Percentiles rank a stretch among this genome's conserved stretches.
Evolutionary conservation across 2,113 vertebrate genomes (phyloP).

Genomic region (Meleagris gallopavo): DNA sequence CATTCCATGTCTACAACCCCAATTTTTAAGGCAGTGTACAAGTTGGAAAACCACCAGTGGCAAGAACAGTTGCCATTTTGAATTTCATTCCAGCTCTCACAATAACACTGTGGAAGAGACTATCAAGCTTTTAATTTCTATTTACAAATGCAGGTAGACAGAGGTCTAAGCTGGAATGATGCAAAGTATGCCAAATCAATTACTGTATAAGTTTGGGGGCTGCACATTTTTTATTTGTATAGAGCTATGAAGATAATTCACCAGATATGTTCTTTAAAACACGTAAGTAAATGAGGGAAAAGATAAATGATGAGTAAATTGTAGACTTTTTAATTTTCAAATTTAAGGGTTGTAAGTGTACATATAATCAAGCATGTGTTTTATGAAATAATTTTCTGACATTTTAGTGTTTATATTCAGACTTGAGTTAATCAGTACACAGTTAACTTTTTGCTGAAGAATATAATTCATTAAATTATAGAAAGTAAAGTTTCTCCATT

Average conservation of each 20-base stretch:
- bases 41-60: slow-evolving; percentile 78
- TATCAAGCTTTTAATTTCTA: slow-evolving; percentile 43
- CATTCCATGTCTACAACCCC: slow-evolving; percentile 28
- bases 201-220: neutral
- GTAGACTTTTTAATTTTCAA: neutral
- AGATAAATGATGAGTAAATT: neutral
- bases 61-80: slow-evolving; percentile 81
- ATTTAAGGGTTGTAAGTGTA: neutral
- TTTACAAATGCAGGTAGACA: slow-evolving; percentile 72
- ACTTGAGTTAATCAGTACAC: neutral
- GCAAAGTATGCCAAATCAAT: slow-evolving; percentile 34
- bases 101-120: neutral
- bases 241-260: neutral
- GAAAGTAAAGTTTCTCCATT: neutral
- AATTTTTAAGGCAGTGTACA: slow-evolving; percentile 52
- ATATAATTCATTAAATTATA: neutral
- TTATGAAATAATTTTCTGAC: neutral
- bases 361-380: neutral
- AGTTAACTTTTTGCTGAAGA: neutral
- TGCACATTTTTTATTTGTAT: neutral
- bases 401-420: neutral
- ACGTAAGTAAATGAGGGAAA: neutral
- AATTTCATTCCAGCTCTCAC: slow-evolving; percentile 58
- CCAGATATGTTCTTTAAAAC: neutral
- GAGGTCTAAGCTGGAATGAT: slow-evolving; percentile 28